Evolutionary conservation across 2,113 vertebrate genomes (phyloP), one percentile per base, ranked within the genome.

Genomic region (Grantiella picta): DNA sequence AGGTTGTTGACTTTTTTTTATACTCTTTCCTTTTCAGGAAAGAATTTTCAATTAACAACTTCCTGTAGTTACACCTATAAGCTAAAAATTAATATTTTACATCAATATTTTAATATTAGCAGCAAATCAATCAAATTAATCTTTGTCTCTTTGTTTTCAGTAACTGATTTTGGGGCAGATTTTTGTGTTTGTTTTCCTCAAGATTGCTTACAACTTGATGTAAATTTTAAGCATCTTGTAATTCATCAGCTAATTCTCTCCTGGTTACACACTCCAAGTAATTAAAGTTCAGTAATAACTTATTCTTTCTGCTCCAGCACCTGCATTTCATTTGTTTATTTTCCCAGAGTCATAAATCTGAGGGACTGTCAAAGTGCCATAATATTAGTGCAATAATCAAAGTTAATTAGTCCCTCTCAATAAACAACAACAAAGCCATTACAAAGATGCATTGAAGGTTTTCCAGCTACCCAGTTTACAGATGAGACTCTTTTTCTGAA

Each of bases 261-360:
- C 98, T 98, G 98, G 98, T 98, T 98, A 98, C 96, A 98, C 97
- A 98, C 98, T 98, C 98, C 97, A 98, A 98, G 99, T 99, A 99
- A 99, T 99, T 99, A 99, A 99, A 98, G 98, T 99, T 98, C 98
- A 98, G 98, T 99, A 99, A 99, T 99, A 99, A 99, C 98, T 99
- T 99, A 99, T 99, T 99, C 98, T 99, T 99, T 99, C 99, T 99
- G 99, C 99, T 99, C 98, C 99, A 99, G 98, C 99, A 99, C 98
- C 98, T 99, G 99, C 99, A 99, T 99, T 99, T 99, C 99, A 99
- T 99, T 99, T 99, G 99, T 99, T 99, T 99, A 99, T 99, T 99
- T 99, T 99, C 98, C 98, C 98, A 98, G 98, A 99, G 98, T 99
- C 98, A 98, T 99, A 99, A 99, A 99, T 99, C 99, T 99, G 98